phyloP scores from a whole-genome alignment of 2,113 vertebrate genomes.

The Scytalopus superciliaris region DNA sequence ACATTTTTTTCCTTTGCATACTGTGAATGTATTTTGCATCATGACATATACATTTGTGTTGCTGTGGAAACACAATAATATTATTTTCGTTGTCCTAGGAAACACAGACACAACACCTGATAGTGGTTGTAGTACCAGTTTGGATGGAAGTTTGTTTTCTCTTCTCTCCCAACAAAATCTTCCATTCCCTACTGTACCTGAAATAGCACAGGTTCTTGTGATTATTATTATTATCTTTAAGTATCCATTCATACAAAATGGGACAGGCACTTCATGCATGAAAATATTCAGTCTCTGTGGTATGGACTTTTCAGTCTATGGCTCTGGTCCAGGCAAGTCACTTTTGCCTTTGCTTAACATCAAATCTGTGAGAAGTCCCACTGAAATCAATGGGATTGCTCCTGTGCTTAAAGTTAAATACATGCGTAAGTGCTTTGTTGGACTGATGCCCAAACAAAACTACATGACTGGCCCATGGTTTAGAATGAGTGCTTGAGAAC shows the following conservation, averaged over 20 bases:
- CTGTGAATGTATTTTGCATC: conserved; percentile 55
- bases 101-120: conserved; percentile 56
- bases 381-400: not conserved
- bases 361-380: not conserved
- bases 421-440: not conserved
- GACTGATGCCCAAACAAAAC: not conserved
- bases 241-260: not conserved
- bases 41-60: conserved; percentile 44
- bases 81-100: conserved; percentile 62
- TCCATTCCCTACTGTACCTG: not conserved
- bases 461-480: rapidly evolving
- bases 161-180: not conserved
- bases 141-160: not conserved
- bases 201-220: not conserved
- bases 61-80: conserved; percentile 57
- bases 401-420: not conserved
- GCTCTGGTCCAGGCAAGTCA: not conserved
- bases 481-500: not conserved
- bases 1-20: not conserved
- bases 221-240: not conserved
- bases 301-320: not conserved
- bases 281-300: not conserved
- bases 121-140: not conserved
- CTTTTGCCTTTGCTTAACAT: conserved; percentile 8
- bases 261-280: not conserved